These are phyloP conservation scores for Chaunax sp. DNA, from an alignment of 2,797 vertebrate genomes.

Conservation along the genomic window DNA sequence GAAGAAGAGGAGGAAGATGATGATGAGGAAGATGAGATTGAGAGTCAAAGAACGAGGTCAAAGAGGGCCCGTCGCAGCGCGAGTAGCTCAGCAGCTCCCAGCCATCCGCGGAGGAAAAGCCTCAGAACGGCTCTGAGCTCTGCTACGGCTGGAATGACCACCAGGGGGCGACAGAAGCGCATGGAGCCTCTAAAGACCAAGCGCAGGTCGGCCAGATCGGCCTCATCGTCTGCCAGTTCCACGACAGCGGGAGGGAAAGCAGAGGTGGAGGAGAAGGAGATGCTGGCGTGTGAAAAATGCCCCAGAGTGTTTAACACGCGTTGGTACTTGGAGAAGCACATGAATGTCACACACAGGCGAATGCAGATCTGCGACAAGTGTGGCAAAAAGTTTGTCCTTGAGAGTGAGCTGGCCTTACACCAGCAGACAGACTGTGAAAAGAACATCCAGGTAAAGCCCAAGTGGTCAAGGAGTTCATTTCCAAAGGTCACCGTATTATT, in stretches of 20 bases:
- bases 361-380: constrained; percentile 99
- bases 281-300: constrained; percentile 97
- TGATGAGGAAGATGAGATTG: constrained; percentile 78
- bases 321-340: constrained; percentile 99
- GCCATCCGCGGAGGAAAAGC: constrained; percentile 86
- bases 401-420: constrained; percentile 98
- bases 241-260: constrained; percentile 75
- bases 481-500: not conserved
- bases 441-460: constrained; percentile 94
- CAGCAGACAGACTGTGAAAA: constrained; percentile 99
- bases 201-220: constrained; percentile 83
- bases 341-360: constrained; percentile 97
- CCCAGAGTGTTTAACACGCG: constrained; percentile 98
- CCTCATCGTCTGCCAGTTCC: constrained; percentile 64
- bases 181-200: constrained; percentile 87
- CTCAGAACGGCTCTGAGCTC: constrained; percentile 81
- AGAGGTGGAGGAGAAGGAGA: constrained; percentile 93
- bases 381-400: constrained; percentile 98
- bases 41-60: constrained; percentile 86
- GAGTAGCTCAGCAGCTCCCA: constrained; percentile 66
- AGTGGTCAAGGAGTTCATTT: too few species aligned
- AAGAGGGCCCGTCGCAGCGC: constrained; percentile 82
- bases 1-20: constrained; percentile 85
- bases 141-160: constrained; percentile 82
- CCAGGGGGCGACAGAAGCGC: constrained; percentile 89